phyloP scores from a whole-genome alignment of 2,113 vertebrate species.

The Gobio gobio region DNA sequence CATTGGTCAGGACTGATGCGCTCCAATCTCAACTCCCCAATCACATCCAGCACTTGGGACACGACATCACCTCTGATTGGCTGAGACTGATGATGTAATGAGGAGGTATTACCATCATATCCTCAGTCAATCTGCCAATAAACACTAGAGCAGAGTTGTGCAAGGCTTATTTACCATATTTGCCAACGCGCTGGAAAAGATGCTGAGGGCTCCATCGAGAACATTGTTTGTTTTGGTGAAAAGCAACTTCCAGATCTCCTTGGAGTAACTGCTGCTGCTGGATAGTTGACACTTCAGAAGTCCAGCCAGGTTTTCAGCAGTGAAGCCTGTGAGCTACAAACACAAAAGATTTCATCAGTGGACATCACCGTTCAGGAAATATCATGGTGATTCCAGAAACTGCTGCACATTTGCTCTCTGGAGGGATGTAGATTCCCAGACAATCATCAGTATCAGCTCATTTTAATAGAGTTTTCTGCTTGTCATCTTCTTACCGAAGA shows the following conservation, averaged over 20 bases:
- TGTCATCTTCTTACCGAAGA: conserved; percentile 58
- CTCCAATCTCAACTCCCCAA: conserved; percentile 41
- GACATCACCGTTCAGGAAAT: background rate
- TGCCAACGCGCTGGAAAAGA: conserved; percentile 59
- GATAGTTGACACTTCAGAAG: conserved; percentile 68
- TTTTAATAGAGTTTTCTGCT: background rate
- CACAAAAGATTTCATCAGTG: background rate
- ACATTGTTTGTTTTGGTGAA: conserved; percentile 60
- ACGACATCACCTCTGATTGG: background rate
- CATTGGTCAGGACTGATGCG: conserved; percentile 21
- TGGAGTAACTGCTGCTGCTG: conserved; percentile 61
- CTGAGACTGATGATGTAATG: conserved; percentile 22
- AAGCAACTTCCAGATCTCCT: conserved; percentile 70
- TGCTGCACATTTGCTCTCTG: background rate
- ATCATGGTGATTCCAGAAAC: background rate
- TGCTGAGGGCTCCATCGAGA: conserved; percentile 69
- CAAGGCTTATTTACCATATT: background rate
- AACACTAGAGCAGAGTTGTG: background rate
- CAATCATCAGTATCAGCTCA: background rate
- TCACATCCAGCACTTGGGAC: conserved; percentile 38
- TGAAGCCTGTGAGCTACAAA: conserved; percentile 64
- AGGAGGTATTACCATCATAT: background rate
- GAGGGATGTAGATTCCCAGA: background rate
- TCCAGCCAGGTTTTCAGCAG: conserved; percentile 64
- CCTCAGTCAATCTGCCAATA: background rate